Conservation (phyloP, 2,888 invertebrate genomes). For the Gerosis bhagava region DNA sequence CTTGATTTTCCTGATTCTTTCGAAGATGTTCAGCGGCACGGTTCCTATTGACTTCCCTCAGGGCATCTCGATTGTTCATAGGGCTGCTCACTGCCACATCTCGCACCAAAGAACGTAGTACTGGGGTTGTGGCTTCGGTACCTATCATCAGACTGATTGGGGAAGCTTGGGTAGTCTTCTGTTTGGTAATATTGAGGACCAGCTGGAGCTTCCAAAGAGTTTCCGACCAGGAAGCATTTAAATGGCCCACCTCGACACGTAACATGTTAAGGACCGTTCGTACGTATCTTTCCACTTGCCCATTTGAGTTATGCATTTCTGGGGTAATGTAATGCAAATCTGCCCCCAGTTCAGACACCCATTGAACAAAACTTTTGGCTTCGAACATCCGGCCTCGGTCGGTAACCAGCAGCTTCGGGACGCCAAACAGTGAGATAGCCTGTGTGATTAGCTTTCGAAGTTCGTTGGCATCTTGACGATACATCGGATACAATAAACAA, state of each 20-base stretch:
- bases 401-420: constrained; percentile 29
- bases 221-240: background rate
- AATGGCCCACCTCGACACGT: background rate
- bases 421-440: constrained; percentile 32
- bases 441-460: background rate
- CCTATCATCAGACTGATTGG: background rate
- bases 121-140: background rate
- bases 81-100: too few species aligned
- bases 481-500: background rate
- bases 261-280: constrained; percentile 30
- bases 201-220: background rate
- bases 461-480: background rate
- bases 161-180: background rate
- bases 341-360: constrained; percentile 23
- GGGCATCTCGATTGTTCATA: too few species aligned
- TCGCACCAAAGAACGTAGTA: background rate
- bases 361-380: constrained; percentile 18
- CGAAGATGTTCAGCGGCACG: too few species aligned
- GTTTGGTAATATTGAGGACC: background rate
- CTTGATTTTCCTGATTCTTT: too few species aligned
- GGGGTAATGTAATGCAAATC: constrained; percentile 34
- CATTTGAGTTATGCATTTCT: constrained; percentile 33
- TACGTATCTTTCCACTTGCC: constrained; percentile 28
- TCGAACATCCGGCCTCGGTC: constrained; percentile 27
- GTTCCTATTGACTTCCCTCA: too few species aligned